Evolutionary conservation across 1,140 invertebrate species (phyloP).

Genomic region (Drosophila guanche): DNA sequence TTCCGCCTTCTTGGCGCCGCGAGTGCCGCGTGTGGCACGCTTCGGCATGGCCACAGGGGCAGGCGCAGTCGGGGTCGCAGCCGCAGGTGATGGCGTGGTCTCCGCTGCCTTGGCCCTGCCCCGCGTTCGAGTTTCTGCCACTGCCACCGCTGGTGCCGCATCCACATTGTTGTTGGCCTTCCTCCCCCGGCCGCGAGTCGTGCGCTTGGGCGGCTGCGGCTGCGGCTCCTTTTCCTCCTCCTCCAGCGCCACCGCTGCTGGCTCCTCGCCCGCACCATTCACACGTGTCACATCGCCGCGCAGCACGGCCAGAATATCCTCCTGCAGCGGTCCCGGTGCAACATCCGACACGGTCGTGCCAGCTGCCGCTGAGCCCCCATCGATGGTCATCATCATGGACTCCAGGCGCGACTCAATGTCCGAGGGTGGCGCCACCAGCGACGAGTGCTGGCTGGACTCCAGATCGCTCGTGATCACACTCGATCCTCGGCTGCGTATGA

Average conservation of each 20-base stretch:
- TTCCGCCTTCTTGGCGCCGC: constrained; percentile 35
- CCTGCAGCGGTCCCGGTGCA: constrained; percentile 65
- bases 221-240: constrained; percentile 26
- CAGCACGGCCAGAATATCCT: constrained; percentile 78
- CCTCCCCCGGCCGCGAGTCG: constrained; percentile 50
- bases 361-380: constrained; percentile 37
- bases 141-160: constrained; percentile 4
- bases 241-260: not conserved
- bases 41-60: constrained; percentile 20
- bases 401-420: constrained; percentile 80
- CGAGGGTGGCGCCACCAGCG: constrained; percentile 80
- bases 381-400: constrained; percentile 83
- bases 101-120: constrained; percentile 48
- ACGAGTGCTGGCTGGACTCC: constrained; percentile 82
- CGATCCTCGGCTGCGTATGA: constrained; percentile 78
- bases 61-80: not conserved
- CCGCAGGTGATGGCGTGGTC: not conserved
- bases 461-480: constrained; percentile 82
- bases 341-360: constrained; percentile 1
- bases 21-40: constrained; percentile 58
- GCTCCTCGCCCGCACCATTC: constrained; percentile 48
- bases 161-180: constrained; percentile 33
- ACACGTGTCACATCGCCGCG: constrained; percentile 65
- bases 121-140: constrained; percentile 47
- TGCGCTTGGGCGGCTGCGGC: constrained; percentile 47